phyloP scores from a whole-genome alignment of 1,140 invertebrate species.

The Drosophila athabasca region DNA sequence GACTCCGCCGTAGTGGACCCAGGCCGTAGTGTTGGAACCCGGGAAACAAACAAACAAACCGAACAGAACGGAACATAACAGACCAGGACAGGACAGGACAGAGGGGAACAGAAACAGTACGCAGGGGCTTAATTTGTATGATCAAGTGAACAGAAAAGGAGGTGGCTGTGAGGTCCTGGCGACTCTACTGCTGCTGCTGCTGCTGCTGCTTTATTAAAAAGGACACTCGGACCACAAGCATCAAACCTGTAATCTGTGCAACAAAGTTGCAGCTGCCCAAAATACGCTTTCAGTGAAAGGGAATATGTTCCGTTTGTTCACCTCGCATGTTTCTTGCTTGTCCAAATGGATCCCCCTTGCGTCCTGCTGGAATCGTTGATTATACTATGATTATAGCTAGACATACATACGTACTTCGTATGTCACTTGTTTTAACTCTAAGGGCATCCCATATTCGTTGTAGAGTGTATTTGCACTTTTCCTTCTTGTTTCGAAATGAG shows the following conservation, averaged over 20 bases:
- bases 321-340: no score
- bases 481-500: conserved; percentile 68
- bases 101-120: conserved; percentile 36
- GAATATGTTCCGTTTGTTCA: neutral
- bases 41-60: conserved; percentile 53
- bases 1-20: conserved; percentile 13
- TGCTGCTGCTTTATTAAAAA: conserved; percentile 70
- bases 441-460: neutral
- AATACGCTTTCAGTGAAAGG: neutral
- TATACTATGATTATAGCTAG: no score
- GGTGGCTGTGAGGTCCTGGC: conserved; percentile 18
- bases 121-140: conserved; percentile 78
- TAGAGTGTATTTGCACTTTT: neutral
- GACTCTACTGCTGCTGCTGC: neutral
- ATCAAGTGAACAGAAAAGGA: conserved; percentile 38
- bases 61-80: conserved; percentile 24
- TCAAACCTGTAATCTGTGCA: conserved; percentile 57
- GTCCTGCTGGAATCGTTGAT: no score
- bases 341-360: no score
- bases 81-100: conserved; percentile 50
- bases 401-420: no score
- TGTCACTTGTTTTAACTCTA: no score
- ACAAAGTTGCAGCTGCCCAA: conserved; percentile 59
- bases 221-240: conserved; percentile 51
- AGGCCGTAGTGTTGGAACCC: conserved; percentile 9